Evolutionary conservation across 2,113 vertebrate species (phyloP), one percentile per base, ranked within the genome.

Genomic region (Nanorana parkeri): DNA sequence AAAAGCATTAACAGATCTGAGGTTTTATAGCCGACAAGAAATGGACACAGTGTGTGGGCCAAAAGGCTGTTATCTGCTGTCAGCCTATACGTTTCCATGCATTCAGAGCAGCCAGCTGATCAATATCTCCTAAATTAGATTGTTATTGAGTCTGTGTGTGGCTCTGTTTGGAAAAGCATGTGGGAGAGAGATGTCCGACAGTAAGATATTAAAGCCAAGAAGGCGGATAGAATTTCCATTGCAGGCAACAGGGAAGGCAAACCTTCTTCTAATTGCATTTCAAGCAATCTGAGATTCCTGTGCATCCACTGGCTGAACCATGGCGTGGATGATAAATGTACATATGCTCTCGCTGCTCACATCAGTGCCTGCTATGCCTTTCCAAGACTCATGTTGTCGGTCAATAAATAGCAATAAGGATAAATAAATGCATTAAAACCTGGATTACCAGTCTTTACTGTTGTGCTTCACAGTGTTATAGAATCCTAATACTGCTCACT

Each of bases 41-140:
- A 78, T 54, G 24, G 10, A 28, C 64, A 68, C 1, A 58, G 29
- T 60, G n/a, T 68, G 52, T 13, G 21, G 65, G 29, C 65, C 29
- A 76, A 63, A 20, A 23, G 29, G 19, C 15, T 61, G n/a, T 76
- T 47, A 47, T 76, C 54, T 24, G 32, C 54, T 58, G 77, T 56
- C 77, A 60, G n/a, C 11, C 65, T 16, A 21, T 63, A 77, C 4
- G n/a, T 47, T 51, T 19, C 78, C 17, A 23, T 80, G 67, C 78
- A 63, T 80, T 80, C 63, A 51, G 32, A 64, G 47, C 36, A 54
- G 32, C 61, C 17, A 26, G 23, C 60, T 65, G 78, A 81, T 81
- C 78, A 26, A 73, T 73, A 81, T 81, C 78, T 81, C 23, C 60
- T 81, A 72, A 81, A 81, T 81, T 72, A 73, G 24, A 81, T 73